Percentiles rank a stretch among this genome's conserved stretches.
Evolutionary conservation across 1,140 invertebrate genomes (phyloP).

Genomic region (Campoletis sonorensis): DNA sequence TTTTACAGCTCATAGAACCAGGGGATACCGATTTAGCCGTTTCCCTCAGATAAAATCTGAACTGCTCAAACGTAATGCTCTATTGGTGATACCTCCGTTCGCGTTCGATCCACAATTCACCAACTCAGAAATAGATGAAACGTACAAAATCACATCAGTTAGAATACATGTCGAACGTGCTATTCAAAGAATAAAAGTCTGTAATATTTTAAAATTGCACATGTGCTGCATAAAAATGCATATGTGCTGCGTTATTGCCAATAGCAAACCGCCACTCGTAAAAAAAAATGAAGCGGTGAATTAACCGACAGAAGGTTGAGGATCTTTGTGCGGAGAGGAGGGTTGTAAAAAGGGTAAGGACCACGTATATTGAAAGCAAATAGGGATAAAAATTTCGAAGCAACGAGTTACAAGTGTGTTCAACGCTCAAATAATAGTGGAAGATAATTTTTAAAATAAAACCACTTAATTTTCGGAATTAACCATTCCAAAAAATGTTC

Average conservation of each 20-base stretch:
- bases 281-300: conserved; percentile 23
- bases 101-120: conserved; percentile 46
- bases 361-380: too few relatives aligned
- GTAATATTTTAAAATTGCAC: conserved; percentile 45
- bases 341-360: too few relatives aligned
- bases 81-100: conserved; percentile 50
- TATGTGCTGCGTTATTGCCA: conserved; percentile 52
- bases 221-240: conserved; percentile 51
- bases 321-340: too few relatives aligned
- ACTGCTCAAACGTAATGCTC: conserved; percentile 41
- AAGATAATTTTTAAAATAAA: too few relatives aligned
- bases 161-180: conserved; percentile 55
- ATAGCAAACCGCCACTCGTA: conserved; percentile 45
- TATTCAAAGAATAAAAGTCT: conserved; percentile 54
- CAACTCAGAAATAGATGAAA: conserved; percentile 40
- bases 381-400: too few relatives aligned
- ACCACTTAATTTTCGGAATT: too few relatives aligned
- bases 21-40: conserved; percentile 66
- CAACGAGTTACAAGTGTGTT: too few relatives aligned
- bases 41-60: conserved; percentile 59
- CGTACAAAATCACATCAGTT: conserved; percentile 51
- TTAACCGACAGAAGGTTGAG: too few relatives aligned
- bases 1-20: conserved; percentile 61
- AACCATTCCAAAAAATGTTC: too few relatives aligned
- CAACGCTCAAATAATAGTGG: neutral